Evolutionary conservation across 1,140 invertebrate species (phyloP), one percentile per base, ranked within the genome.

Genomic region (Caenorhabditis inopinata): DNA sequence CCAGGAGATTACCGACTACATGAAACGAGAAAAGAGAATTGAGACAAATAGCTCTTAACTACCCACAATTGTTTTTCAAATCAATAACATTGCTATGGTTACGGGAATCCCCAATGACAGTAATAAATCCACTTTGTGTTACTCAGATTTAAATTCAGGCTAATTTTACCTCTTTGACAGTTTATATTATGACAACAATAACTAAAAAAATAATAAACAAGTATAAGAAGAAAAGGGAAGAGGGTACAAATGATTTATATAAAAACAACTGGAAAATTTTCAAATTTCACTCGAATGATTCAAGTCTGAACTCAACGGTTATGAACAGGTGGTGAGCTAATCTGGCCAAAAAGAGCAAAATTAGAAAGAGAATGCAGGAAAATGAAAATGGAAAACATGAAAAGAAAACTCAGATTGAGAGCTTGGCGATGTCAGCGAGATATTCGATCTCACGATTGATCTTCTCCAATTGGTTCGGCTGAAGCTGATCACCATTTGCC

Each of bases 381-480:
- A 76, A 49, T 29, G 12, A 27, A n/a, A 5, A 75, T 4, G 35
- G 35, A 18, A 29, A 75, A 9, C 23, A 27, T 32, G 25, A 9
- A 25, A 1, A 38, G 2, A 38, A 11, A 77, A 21, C 23, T 76
- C 21, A 68, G n/a, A 68, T 68, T 4, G 58, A 73, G 32, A 81
- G 21, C 18, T 78, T 75, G n/a, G 49, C 74, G 12, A 81, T 12
- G 11, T 81, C 74, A 9, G 38, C 49, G 42, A 77, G 38, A 21
- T 80, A 49, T n/a, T 76, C 80, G 14, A 27, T 23, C 49, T 83
- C 84, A 18, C 76, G 80, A 14, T 82, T 68, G 14, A 87, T 86
- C 75, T 88, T 88, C 5, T 83, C 82, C 35, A 87, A 11, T 53
- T 88, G 87, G 74, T 88, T 88, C 35, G 68, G 32, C 76, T 88